phyloP scores from a whole-genome alignment of 2,797 vertebrate genomes.

The Epinephelus awoara region DNA sequence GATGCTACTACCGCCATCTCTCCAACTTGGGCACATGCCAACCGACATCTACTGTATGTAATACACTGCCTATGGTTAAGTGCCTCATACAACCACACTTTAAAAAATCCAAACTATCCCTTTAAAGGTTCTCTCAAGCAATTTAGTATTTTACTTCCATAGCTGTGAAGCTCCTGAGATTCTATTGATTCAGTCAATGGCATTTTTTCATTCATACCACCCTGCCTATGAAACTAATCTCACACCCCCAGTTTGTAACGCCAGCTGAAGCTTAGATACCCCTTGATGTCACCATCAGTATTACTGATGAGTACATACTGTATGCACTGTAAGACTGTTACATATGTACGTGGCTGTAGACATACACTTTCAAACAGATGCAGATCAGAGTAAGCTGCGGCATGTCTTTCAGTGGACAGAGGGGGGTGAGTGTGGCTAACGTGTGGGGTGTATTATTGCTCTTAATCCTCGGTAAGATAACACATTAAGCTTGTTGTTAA shows the following conservation, averaged over 20 bases:
- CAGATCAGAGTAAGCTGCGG: constrained; percentile 5
- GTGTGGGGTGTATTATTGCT: constrained; percentile 69
- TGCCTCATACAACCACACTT: no score
- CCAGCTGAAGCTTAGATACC: neutral
- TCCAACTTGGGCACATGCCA: no score
- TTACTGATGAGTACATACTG: neutral
- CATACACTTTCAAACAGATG: constrained; percentile 1
- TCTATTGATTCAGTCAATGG: no score
- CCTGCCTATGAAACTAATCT: no score
- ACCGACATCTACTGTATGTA: no score
- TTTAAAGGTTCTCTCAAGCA: no score
- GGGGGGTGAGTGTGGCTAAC: constrained; percentile 22
- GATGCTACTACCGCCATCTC: no score
- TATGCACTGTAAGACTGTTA: neutral
- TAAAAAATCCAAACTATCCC: no score
- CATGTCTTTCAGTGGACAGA: neutral
- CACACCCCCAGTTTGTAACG: no score
- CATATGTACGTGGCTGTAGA: neutral
- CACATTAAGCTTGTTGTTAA: constrained; percentile 79
- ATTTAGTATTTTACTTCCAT: neutral
- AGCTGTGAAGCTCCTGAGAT: neutral
- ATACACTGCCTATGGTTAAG: no score
- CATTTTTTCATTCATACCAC: no score
- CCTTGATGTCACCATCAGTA: neutral
- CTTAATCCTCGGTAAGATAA: constrained; percentile 78